Conservation (phyloP, 2,113 vertebrate genomes). For the Pachyramphus minor region DNA sequence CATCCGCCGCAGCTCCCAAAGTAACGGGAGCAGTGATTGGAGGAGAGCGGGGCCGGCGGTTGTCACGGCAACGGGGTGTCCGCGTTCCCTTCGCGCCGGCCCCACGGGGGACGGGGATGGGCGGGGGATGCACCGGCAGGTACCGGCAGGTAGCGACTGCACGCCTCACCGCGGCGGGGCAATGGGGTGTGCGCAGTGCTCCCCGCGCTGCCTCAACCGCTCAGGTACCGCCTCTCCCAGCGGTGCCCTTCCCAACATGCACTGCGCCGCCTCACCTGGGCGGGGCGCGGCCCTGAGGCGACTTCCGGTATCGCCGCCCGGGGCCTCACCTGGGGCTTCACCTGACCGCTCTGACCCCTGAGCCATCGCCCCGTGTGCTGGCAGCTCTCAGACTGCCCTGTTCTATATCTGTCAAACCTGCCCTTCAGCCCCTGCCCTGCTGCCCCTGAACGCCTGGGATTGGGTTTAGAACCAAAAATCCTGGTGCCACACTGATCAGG, state of each 20-base stretch:
- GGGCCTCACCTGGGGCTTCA: accelerated
- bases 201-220: background rate
- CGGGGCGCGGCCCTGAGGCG: background rate
- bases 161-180: background rate
- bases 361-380: too few relatives aligned
- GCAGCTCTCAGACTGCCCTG: background rate
- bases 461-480: background rate
- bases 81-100: background rate
- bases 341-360: background rate
- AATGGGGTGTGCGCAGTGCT: background rate
- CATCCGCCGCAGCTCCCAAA: accelerated
- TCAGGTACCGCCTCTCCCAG: background rate
- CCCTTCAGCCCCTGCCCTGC: background rate
- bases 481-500: accelerated
- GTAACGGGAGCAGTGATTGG: background rate
- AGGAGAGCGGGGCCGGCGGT: background rate
- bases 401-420: background rate
- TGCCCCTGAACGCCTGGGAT: accelerated
- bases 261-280: background rate
- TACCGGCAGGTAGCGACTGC: accelerated
- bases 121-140: background rate
- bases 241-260: background rate
- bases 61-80: background rate
- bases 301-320: accelerated
- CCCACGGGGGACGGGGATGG: too few relatives aligned